Conservation (phyloP, 2,888 invertebrate species). For the Aspidiotus rigidus region DNA sequence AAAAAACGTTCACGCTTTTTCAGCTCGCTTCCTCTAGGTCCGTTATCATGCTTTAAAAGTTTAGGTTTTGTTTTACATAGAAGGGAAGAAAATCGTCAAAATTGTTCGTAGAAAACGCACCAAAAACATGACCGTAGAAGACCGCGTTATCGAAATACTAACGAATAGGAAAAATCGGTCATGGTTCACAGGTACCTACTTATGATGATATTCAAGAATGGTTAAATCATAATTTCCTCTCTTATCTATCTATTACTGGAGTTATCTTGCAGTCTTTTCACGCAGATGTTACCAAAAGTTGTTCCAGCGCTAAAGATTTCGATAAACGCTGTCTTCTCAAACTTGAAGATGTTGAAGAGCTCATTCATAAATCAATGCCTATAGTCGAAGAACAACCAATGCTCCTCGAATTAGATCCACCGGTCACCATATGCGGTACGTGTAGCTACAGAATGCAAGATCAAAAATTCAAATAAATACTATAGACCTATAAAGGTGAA, state of each 20-base stretch:
- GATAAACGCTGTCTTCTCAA: slow-evolving; percentile 21
- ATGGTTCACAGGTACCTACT: slow-evolving; percentile 9
- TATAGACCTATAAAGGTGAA: not conserved
- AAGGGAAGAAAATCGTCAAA: no score
- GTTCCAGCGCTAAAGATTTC: slow-evolving; percentile 15
- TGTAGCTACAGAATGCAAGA: no score
- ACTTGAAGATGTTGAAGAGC: slow-evolving; percentile 10
- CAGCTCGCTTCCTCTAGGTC: no score
- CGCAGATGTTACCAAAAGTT: slow-evolving; percentile 12
- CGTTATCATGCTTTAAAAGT: no score
- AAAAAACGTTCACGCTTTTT: no score
- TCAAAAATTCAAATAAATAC: no score
- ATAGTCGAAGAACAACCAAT: slow-evolving; percentile 17
- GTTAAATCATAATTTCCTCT: not conserved
- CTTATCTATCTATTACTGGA: not conserved
- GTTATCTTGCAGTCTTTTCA: not conserved
- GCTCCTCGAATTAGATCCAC: slow-evolving; percentile 26
- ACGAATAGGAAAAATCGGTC: slow-evolving; percentile 14
- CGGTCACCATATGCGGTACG: slow-evolving; percentile 26
- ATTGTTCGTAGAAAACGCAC: no score
- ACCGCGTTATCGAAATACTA: slow-evolving; percentile 15
- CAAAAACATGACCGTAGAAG: slow-evolving; percentile 14
- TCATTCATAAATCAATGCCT: slow-evolving; percentile 7
- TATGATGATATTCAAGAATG: not conserved
- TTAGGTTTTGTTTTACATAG: no score